phyloP scores from a whole-genome alignment of 2,888 invertebrate species.

The Spisula subtruncata region DNA sequence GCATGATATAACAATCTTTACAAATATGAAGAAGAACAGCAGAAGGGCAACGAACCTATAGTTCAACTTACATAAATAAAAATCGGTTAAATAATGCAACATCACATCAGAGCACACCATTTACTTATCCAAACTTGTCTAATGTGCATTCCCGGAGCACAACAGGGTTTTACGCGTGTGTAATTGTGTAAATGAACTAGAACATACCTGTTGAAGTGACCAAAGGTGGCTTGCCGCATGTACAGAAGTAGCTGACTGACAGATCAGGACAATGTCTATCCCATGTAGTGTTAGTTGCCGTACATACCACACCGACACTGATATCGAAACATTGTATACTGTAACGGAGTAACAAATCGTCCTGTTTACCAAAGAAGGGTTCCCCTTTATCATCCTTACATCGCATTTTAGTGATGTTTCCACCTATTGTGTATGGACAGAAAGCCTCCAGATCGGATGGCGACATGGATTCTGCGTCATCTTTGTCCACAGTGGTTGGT shows the following conservation, averaged over 20 bases:
- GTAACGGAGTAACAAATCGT: neutral
- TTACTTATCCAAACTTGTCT: too few species aligned
- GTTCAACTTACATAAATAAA: too few species aligned
- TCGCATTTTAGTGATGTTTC: conserved; percentile 8
- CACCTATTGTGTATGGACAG: neutral
- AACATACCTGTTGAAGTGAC: neutral
- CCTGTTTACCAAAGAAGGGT: neutral
- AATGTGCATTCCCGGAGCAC: too few species aligned
- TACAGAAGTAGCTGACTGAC: conserved; percentile 33
- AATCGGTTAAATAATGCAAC: too few species aligned
- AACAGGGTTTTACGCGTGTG: too few species aligned
- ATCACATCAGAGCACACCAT: too few species aligned
- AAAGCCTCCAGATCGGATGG: neutral
- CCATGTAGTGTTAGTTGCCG: neutral
- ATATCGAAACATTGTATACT: conserved; percentile 19
- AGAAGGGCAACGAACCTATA: too few species aligned
- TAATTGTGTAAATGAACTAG: neutral
- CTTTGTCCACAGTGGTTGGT: neutral
- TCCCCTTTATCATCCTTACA: conserved; percentile 20
- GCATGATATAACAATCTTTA: too few species aligned
- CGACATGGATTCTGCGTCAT: neutral
- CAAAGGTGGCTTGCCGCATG: neutral
- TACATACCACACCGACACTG: conserved; percentile 25
- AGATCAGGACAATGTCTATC: conserved; percentile 35
- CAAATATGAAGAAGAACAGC: too few species aligned